Percentiles rank a stretch among this genome's conserved stretches.
phyloP scores from a whole-genome alignment of 2,113 vertebrate genomes.

The Edolisoma coerulescens region DNA sequence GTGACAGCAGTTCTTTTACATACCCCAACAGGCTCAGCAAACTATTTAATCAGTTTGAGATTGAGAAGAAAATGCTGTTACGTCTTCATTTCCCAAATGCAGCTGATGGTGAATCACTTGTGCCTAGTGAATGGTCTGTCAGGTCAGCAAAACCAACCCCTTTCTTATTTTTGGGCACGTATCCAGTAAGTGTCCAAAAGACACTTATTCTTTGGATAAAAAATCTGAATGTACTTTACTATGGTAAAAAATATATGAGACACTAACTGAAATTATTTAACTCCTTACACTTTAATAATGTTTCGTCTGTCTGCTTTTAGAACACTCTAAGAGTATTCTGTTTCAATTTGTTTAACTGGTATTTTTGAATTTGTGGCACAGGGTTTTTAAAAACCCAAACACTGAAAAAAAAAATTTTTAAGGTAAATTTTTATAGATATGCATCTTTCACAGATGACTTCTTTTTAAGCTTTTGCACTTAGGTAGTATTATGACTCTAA shows the following conservation, averaged over 20 bases:
- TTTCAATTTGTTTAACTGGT: neutral
- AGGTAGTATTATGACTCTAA: neutral
- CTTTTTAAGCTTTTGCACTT: neutral
- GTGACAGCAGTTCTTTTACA: neutral
- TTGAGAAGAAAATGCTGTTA: neutral
- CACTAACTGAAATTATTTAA: neutral
- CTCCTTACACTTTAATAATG: neutral
- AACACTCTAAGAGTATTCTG: neutral
- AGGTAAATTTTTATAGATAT: neutral
- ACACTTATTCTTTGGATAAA: neutral
- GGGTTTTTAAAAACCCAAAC: neutral
- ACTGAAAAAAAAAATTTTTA: neutral
- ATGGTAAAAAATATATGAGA: neutral
- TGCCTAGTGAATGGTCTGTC: neutral
- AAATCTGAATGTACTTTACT: neutral
- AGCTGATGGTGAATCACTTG: neutral
- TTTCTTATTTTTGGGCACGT: neutral
- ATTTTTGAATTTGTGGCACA: neutral
- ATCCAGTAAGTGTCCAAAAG: neutral
- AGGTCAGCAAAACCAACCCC: neutral
- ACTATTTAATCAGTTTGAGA: neutral
- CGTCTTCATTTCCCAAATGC: neutral
- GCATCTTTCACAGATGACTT: neutral
- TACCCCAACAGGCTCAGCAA: neutral
- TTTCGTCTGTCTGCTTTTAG: neutral